Percentiles rank a stretch among this genome's conserved stretches.
Conservation (phyloP, 2,797 vertebrate species). For the Decapterus maruadsi region DNA sequence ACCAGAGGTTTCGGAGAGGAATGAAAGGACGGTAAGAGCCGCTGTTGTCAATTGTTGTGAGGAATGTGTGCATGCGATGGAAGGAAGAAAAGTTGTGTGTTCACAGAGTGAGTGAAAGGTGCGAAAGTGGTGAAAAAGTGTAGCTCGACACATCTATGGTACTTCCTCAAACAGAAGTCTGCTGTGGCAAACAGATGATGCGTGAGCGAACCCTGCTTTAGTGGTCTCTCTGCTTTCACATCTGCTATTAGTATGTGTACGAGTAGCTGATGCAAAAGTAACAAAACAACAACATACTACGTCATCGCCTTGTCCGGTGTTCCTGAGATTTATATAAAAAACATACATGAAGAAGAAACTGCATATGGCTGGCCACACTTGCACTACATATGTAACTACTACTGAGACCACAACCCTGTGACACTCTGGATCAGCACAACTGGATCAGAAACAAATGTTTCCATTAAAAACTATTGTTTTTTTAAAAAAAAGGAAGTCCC, state of each 20-base stretch:
- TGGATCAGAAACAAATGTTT: neutral
- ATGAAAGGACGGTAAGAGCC: slow-evolving; percentile 83
- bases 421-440: neutral
- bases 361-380: neutral
- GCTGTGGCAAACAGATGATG: neutral
- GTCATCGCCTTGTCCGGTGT: neutral
- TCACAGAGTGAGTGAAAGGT: neutral
- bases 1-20: slow-evolving; percentile 84
- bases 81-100: neutral
- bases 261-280: slow-evolving; percentile 1
- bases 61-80: slow-evolving; percentile 1
- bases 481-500: slow-evolving; percentile 54
- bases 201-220: neutral
- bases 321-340: neutral
- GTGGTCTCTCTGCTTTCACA: slow-evolving; percentile 12
- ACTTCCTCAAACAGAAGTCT: slow-evolving; percentile 67
- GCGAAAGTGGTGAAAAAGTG: slow-evolving; percentile 28
- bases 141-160: slow-evolving; percentile 13
- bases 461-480: neutral
- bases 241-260: neutral
- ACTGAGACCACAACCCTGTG: neutral
- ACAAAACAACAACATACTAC: neutral
- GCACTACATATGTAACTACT: neutral
- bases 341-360: neutral
- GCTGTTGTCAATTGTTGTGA: neutral